phyloP scores from a whole-genome alignment of 1,140 invertebrate genomes.

The Cydia splendana region DNA sequence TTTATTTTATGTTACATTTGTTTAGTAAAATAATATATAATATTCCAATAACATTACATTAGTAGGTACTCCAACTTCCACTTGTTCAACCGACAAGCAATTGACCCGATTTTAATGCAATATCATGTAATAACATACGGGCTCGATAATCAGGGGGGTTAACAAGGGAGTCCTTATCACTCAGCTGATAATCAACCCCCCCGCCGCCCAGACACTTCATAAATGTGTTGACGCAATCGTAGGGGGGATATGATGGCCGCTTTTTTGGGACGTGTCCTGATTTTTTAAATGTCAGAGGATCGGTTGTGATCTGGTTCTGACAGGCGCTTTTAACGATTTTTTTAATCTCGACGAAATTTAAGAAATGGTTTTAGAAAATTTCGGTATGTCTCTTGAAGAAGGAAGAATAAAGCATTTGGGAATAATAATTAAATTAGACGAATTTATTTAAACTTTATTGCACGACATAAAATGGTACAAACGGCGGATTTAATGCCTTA shows the following conservation, averaged over 20 bases:
- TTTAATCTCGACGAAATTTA: too few relatives aligned
- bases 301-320: neutral
- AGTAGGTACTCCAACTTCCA: neutral
- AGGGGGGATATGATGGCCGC: conserved; percentile 27
- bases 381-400: neutral
- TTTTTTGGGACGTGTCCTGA: neutral
- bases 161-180: conserved; percentile 44
- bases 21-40: neutral
- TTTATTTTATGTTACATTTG: too few relatives aligned
- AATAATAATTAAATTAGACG: too few relatives aligned
- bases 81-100: neutral
- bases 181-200: conserved; percentile 51
- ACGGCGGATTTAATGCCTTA: too few relatives aligned
- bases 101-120: conserved; percentile 21
- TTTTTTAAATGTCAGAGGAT: neutral
- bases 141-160: conserved; percentile 35
- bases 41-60: neutral
- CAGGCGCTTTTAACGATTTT: neutral
- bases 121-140: conserved; percentile 32
- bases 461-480: too few relatives aligned
- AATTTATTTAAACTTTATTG: too few relatives aligned
- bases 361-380: too few relatives aligned
- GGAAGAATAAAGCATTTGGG: neutral
- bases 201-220: conserved; percentile 47
- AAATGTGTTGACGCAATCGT: conserved; percentile 50